Evolutionary conservation across 2,888 invertebrate species (phyloP).

Genomic region (Phyto melanocephala): DNA sequence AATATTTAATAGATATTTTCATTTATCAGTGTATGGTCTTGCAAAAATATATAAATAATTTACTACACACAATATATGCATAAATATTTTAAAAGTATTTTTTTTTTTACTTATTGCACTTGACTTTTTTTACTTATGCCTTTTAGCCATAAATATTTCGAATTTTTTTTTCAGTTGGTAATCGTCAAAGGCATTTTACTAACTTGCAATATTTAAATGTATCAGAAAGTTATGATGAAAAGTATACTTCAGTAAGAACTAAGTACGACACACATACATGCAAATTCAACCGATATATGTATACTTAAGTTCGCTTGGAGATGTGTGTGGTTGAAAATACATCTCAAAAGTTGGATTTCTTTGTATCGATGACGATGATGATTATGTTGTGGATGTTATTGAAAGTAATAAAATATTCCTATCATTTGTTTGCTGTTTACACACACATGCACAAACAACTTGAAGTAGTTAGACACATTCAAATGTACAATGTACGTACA

Average conservation of each 20-base stretch:
- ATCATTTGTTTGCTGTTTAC: neutral
- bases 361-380: neutral
- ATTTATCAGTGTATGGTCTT: slow-evolving; percentile 11
- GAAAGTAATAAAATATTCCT: neutral
- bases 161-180: slow-evolving; percentile 3
- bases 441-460: neutral
- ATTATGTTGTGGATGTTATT: slow-evolving; percentile 15
- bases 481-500: slow-evolving; percentile 9
- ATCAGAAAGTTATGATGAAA: slow-evolving; percentile 40
- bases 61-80: neutral
- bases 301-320: neutral
- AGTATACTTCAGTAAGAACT: neutral
- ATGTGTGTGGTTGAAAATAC: neutral
- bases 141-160: slow-evolving; percentile 40
- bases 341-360: neutral
- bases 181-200: slow-evolving; percentile 50
- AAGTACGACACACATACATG: neutral
- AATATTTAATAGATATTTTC: too few species aligned
- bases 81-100: neutral
- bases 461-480: neutral
- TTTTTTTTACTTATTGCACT: slow-evolving; percentile 8
- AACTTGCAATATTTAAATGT: slow-evolving; percentile 23
- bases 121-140: slow-evolving; percentile 26
- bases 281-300: too few species aligned
- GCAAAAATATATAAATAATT: slow-evolving; percentile 15